These are phyloP conservation scores for Neosilurus mollespiculum DNA, from an alignment of 2,797 vertebrate species.

Conservation along the genomic window DNA sequence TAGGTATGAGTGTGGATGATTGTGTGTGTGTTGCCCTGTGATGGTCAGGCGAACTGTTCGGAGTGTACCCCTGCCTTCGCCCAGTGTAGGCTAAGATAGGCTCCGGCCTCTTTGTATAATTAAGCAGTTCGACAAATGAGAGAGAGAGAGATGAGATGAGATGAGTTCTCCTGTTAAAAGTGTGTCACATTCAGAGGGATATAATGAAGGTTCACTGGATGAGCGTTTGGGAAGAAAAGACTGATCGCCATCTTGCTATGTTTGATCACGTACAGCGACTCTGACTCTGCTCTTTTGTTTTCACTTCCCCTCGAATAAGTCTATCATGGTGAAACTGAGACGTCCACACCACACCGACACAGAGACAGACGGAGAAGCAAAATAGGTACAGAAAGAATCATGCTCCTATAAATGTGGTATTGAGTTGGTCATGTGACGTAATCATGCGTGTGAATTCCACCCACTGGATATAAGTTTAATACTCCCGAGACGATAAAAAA, in stretches of 20 bases:
- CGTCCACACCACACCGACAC: neutral
- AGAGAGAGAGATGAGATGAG: too few relatives aligned
- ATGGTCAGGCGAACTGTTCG: too few relatives aligned
- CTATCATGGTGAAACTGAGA: constrained; percentile 12
- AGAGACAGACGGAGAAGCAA: neutral
- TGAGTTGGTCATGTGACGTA: neutral
- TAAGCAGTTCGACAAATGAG: too few relatives aligned
- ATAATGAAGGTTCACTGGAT: neutral
- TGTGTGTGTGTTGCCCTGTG: too few relatives aligned
- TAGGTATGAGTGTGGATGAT: too few relatives aligned
- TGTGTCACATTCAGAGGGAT: neutral
- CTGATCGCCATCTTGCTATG: constrained; percentile 36
- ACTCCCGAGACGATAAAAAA: constrained; percentile 19
- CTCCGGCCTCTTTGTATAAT: too few relatives aligned
- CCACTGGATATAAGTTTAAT: neutral
- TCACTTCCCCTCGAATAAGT: constrained; percentile 24
- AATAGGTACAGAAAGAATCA: neutral
- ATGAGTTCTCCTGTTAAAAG: neutral
- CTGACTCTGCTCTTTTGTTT: constrained; percentile 25
- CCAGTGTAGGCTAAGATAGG: too few relatives aligned
- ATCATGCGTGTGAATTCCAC: neutral
- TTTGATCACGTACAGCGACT: constrained; percentile 30
- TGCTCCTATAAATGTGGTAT: neutral
- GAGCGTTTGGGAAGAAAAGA: constrained; percentile 39
- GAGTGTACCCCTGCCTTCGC: too few relatives aligned